Evolutionary conservation across 2,113 vertebrate genomes (phyloP), one percentile per base, ranked within the genome.

Genomic region (Sardina pilchardus): DNA sequence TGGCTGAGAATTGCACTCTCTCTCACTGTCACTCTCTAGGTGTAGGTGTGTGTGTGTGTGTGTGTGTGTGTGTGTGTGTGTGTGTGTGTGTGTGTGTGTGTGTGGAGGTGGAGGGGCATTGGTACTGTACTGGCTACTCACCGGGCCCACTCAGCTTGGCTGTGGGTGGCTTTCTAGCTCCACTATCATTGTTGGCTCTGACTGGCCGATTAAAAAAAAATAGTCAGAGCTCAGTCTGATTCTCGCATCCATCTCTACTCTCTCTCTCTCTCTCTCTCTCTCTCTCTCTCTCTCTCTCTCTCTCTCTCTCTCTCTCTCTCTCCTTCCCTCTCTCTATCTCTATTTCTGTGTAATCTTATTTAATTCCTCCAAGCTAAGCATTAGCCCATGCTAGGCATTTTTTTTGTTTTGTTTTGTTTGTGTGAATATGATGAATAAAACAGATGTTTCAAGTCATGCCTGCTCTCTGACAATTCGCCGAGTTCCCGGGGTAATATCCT

Each of bases 361-460:
- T 86, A 81, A 87, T 84, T 43, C 82, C 44, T 84, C 16, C 5
- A 26, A 81, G 47, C 50, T 39, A 83, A 21, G 44, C 44, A 39
- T 78, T 30, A 42, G 39, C 39, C 16, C 9, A 26, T 67, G 47
- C 50, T 39, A 83, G 26, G 44, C 50, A 39, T 78, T 30, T 30
- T 71, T 71, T 30, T 30, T 71, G 6, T 34, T 8, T 75, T 9
- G 34, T 30, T 71, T 14, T 36, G 26, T 78, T 1, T 78, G 71
- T 3, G 2, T 75, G 26, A 10, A 1, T 75, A 7, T 16, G 67
- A 34, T 17, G 71, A 78, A 78, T 78, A 78, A 78, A 78, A 81
- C 81, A 84, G 75, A 84, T 87, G 82, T 59, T 82, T 26, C 36
- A 53, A 36, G 53, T 83, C 71, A 85, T 83, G 63, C 36, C 34